Percentiles rank a stretch among this genome's conserved stretches.
phyloP scores from a whole-genome alignment of 2,797 vertebrate genomes.

The Fundulus diaphanus region DNA sequence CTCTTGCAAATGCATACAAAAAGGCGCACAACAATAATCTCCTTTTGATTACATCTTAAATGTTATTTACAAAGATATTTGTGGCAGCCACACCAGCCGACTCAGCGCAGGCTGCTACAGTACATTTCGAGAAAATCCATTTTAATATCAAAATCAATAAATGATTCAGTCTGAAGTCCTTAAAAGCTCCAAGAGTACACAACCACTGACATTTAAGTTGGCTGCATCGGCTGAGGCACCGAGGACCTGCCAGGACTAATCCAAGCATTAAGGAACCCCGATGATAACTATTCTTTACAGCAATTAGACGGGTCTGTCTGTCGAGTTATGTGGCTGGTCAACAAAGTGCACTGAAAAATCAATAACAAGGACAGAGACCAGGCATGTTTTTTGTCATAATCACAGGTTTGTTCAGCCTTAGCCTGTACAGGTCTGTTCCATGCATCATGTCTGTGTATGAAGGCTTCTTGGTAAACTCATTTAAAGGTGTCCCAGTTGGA shows the following conservation, averaged over 20 bases:
- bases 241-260: conserved; percentile 59
- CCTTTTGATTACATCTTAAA: conserved; percentile 63
- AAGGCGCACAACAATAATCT: conserved; percentile 56
- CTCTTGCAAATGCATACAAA: conserved; percentile 32
- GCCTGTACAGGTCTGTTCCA: conserved; percentile 5
- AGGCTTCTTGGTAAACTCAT: conserved; percentile 4
- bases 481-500: background rate
- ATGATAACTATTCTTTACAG: conserved; percentile 50
- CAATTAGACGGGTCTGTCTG: conserved; percentile 60
- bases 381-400: conserved; percentile 53
- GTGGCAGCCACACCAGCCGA: conserved; percentile 32
- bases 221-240: conserved; percentile 53
- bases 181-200: conserved; percentile 54
- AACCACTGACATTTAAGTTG: conserved; percentile 69
- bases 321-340: conserved; percentile 45
- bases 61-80: conserved; percentile 64
- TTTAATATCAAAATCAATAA: conserved; percentile 73
- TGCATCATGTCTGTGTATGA: conserved; percentile 34
- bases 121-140: conserved; percentile 75
- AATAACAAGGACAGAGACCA: conserved; percentile 50
- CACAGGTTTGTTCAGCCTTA: conserved; percentile 21
- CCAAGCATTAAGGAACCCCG: conserved; percentile 42
- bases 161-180: conserved; percentile 61
- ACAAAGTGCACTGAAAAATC: conserved; percentile 69
- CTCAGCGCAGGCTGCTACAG: conserved; percentile 34